Percentiles rank a stretch among this genome's conserved stretches.
These are phyloP conservation scores for Boulengeromyrus knoepffleri DNA, from an alignment of 2,113 vertebrate genomes.

Conservation along the genomic window DNA sequence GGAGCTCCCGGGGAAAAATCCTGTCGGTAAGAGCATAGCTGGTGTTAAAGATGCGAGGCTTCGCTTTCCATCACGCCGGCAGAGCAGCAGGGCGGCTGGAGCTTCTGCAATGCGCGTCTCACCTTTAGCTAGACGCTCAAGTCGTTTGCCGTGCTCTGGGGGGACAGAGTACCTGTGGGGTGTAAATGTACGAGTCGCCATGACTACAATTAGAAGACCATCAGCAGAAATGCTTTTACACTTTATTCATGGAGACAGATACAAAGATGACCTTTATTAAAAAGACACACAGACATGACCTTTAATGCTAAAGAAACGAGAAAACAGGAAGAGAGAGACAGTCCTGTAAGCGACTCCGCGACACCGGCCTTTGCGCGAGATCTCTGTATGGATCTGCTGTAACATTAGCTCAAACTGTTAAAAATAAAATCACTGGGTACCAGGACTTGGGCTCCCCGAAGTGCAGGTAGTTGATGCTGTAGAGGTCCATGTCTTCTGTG, in stretches of 20 bases:
- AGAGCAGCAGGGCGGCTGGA: neutral
- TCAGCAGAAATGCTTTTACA: neutral
- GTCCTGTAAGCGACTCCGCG: neutral
- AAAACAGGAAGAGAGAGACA: neutral
- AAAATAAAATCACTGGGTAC: conserved; percentile 49
- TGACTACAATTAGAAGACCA: neutral
- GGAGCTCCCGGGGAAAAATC: conserved; percentile 96
- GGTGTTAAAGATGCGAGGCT: neutral
- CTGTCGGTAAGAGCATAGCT: conserved; percentile 44
- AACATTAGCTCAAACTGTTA: neutral
- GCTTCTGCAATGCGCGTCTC: conserved; percentile 15
- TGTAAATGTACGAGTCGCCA: neutral
- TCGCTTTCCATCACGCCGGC: neutral
- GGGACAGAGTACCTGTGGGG: conserved; percentile 83
- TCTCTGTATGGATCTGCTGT: neutral
- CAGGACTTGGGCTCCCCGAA: conserved; percentile 94
- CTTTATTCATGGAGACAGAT: neutral
- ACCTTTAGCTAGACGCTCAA: conserved; percentile 96
- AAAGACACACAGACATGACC: neutral
- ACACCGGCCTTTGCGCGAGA: too few species aligned
- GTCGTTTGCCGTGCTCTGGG: conserved; percentile 85
- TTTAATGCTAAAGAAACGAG: neutral
- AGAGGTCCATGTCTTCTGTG: conserved; percentile 96
- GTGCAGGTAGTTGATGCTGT: conserved; percentile 94
- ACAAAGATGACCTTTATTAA: neutral